Base-by-base conservation (phyloP, 2,113 vertebrate species). In the Pelmatolapia mariae region DNA sequence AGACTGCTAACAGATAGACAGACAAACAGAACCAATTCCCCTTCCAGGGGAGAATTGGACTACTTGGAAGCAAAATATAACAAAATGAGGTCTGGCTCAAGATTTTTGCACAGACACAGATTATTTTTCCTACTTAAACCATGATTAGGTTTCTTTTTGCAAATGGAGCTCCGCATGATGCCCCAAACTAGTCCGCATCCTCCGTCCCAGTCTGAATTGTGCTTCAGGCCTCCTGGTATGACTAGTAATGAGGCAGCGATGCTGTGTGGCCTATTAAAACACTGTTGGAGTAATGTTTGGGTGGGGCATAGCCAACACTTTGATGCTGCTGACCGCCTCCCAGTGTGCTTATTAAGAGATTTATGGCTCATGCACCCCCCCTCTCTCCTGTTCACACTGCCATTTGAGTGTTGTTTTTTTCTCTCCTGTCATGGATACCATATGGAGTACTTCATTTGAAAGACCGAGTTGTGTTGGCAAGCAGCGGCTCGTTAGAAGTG, bases 201-300 rank as follows among this genome's bases (percentile, higher is more conserved):
- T 84, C 38, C 4, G 2, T 71, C 66, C 16, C 18, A 26, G 29
- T 38, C 57, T 85, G 78, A 29, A 86, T 43, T 76, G 15, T 4
- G 26, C 83, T 66, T 24, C 63, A 43, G 85, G 33, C 63, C 45
- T 78, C 18, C 40, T 80, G 56, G 66, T 85, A 85, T 11, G 10
- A 86, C 38, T 84, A 18, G 47, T 92, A 93, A 94, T 90, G 82
- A 93, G 80, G 83, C 19, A 3, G 66, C 94, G 92, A 94, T 88
- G 81, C 47, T 93, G 89, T 88, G 85, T 92, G 92, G 92, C 93
- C 88, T 79, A 86, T 95, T 95, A 89, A 93, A 91, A 81, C 29
- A 18, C 73, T 81, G 57, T 83, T 73, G 7, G 81, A 86, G 76
- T 47, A 89, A 56, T 3, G 13, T 88, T 73, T 81, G 86, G 90